A percentile compares a stretch with the other conserved stretches of the same genome.
phyloP scores from a whole-genome alignment of 64 coral and sea anemone species.

The Stichodactyla helianthus region DNA sequence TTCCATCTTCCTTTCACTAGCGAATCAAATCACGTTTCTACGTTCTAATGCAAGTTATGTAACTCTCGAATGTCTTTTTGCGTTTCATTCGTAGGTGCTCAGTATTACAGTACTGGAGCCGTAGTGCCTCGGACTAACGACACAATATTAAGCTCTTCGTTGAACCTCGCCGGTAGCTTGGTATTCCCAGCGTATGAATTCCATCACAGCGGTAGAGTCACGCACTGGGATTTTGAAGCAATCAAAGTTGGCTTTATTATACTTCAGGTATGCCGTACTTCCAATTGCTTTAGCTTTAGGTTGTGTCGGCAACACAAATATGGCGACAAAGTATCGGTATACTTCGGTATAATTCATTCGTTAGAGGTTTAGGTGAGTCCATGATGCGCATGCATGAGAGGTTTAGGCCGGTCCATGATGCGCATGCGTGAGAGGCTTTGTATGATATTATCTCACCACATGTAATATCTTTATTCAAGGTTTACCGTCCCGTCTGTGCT shows the following conservation, averaged over 20 bases:
- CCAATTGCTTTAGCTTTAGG: not conserved
- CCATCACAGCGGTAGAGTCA: conserved; percentile 46
- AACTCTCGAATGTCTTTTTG: too few species aligned
- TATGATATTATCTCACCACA: too few species aligned
- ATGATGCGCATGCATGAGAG: too few species aligned
- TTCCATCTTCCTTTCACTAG: too few species aligned
- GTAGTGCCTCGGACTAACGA: conserved; percentile 56
- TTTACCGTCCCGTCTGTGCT: conserved; percentile 54
- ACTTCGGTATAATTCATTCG: too few species aligned
- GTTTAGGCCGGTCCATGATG: too few species aligned
- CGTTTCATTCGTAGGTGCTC: conserved; percentile 28
- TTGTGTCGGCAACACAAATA: too few species aligned
- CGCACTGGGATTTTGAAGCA: conserved; percentile 86
- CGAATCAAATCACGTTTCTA: too few species aligned
- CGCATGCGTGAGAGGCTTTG: too few species aligned
- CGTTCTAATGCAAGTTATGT: too few species aligned
- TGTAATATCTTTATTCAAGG: conserved; percentile 22
- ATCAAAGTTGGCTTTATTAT: conserved; percentile 49
- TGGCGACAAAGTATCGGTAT: not conserved
- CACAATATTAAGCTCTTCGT: not conserved
- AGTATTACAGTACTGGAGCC: conserved; percentile 62
- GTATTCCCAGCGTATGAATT: conserved; percentile 68
- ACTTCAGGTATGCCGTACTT: conserved; percentile 32
- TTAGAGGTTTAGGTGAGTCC: too few species aligned
- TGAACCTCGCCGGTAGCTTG: conserved; percentile 31